Evolutionary conservation across 2,113 vertebrate genomes (phyloP), one percentile per base, ranked within the genome.

Genomic region (Pachycephala philippinensis): DNA sequence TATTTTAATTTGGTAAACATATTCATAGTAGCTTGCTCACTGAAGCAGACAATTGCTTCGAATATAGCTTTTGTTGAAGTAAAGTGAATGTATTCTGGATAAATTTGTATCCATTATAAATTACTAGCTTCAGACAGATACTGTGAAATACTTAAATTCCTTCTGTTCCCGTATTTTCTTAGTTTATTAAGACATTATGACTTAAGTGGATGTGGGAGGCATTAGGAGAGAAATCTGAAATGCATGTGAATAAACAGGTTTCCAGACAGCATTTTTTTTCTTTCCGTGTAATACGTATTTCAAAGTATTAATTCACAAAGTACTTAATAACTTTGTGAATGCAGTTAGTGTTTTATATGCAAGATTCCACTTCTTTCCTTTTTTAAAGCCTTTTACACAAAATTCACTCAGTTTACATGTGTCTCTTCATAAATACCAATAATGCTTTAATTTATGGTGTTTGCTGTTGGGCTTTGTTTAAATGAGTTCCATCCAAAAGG

Each of bases 391-490:
- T 79, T 95, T 90, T 86, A 65, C 52, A 47, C 52, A 90, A 69
- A 94, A 89, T 90, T 93, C 84, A 64, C 77, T 89, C 30, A 20
- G 64, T 89, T 97, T 94, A 75, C 17, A 0, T 87, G 44, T 59
- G 83, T 91, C 52, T 87, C 27, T 90, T 96, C 89, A 74, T 93
- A 97, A 96, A 97, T 96, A 96, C 76, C 86, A 94, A 92, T 95
- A 97, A 95, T 87, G 54, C 81, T 96, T 89, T 97, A 95, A 97
- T 98, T 97, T 97, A 97, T 96, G 87, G 66, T 92, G 37, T 70
- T 94, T 93, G 90, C 90, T 94, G 82, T 97, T 97, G 95, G 92
- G 94, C 96, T 97, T 97, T 97, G 94, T 97, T 98, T 97, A 96
- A 98, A 97, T 68, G 84, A 97, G 71, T 92, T 94, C 66, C 63